Evolutionary conservation across 2,888 invertebrate genomes (phyloP).

Genomic region (Lissonota sp.): DNA sequence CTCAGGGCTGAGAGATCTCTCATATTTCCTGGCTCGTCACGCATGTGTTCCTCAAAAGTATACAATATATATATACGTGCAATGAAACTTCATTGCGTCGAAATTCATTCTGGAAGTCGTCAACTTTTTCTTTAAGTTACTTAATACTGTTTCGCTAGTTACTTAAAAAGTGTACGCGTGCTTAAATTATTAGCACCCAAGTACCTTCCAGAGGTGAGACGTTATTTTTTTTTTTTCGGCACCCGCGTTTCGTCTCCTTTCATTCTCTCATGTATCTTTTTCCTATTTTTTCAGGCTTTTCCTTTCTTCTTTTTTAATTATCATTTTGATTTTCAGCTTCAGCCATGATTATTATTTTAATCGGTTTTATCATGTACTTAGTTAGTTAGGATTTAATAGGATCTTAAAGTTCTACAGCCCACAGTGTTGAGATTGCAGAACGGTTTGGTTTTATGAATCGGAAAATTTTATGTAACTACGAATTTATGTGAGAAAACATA

Average conservation of each 20-base stretch:
- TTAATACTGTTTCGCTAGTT: slow-evolving; percentile 59
- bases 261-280: slow-evolving; percentile 39
- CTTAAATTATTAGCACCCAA: slow-evolving; percentile 57
- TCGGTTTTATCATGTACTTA: slow-evolving; percentile 58
- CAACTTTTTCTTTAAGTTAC: slow-evolving; percentile 38
- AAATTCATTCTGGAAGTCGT: slow-evolving; percentile 1
- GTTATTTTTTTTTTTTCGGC: slow-evolving; percentile 42
- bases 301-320: slow-evolving; percentile 58
- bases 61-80: neutral
- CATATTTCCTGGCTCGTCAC: slow-evolving; percentile 27
- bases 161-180: slow-evolving; percentile 57
- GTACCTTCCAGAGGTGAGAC: slow-evolving; percentile 49
- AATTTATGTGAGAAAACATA: too few species aligned
- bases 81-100: slow-evolving; percentile 14
- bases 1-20: too few species aligned
- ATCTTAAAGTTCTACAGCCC: slow-evolving; percentile 39
- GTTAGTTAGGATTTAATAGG: slow-evolving; percentile 48
- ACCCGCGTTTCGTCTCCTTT: slow-evolving; percentile 44
- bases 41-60: slow-evolving; percentile 33
- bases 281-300: slow-evolving; percentile 52
- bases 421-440: neutral
- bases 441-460: slow-evolving; percentile 45
- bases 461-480: slow-evolving; percentile 55
- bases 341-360: slow-evolving; percentile 71
- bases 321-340: slow-evolving; percentile 77